Percentiles rank a stretch among this genome's conserved stretches.
phyloP scores from a whole-genome alignment of 2,113 vertebrate species.

The Hypocryptadius cinnamomeus region DNA sequence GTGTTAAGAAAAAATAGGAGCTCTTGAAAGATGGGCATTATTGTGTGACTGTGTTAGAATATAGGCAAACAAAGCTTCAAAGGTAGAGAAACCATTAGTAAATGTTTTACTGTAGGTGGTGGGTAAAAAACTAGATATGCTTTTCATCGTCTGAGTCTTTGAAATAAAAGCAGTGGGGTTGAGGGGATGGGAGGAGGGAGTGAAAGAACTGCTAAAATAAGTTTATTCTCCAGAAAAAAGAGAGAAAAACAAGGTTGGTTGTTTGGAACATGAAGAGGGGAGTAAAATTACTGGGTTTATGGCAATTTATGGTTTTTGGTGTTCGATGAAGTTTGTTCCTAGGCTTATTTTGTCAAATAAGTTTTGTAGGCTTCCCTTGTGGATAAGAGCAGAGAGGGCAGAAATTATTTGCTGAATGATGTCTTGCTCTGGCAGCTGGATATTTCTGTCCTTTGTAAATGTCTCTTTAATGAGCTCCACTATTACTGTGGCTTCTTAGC shows the following conservation, averaged over 20 bases:
- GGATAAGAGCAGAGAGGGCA: not conserved
- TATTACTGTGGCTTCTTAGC: not conserved
- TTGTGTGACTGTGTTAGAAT: not conserved
- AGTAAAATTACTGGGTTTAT: not conserved
- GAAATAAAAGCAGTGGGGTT: not conserved
- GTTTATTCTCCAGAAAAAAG: not conserved
- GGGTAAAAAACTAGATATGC: not conserved
- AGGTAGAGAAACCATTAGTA: not conserved
- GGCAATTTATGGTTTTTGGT: not conserved
- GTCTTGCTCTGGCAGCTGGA: not conserved
- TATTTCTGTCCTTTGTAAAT: not conserved
- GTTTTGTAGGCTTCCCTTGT: not conserved
- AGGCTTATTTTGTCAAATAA: not conserved
- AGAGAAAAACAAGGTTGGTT: not conserved
- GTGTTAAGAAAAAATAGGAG: not conserved
- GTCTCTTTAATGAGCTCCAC: not conserved
- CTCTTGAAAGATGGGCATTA: not conserved
- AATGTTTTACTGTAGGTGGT: not conserved
- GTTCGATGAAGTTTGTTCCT: not conserved
- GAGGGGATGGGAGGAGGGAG: not conserved
- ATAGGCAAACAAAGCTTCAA: not conserved
- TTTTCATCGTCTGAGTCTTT: not conserved
- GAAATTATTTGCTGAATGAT: not conserved
- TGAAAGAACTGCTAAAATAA: not conserved
- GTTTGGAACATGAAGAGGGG: not conserved